phyloP scores from a whole-genome alignment of 2,888 invertebrate species.

The Drosophila borborema region DNA sequence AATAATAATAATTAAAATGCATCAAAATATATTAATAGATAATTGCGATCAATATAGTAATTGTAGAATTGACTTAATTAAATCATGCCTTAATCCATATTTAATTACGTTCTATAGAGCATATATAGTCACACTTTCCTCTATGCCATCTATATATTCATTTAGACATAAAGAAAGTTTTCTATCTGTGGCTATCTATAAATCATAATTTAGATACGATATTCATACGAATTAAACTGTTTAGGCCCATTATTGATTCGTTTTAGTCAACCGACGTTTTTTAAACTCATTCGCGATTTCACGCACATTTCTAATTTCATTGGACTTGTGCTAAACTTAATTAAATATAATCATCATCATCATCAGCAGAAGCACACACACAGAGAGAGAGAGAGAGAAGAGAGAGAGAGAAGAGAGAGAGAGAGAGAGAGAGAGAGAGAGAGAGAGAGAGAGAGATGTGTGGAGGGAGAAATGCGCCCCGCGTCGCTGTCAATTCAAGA shows the following conservation, averaged over 20 bases:
- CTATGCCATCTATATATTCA: not conserved
- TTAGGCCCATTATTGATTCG: conserved; percentile 48
- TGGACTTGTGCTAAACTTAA: conserved; percentile 73
- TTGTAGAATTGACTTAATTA: not conserved
- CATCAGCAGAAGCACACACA: conserved; percentile 18
- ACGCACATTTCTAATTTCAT: conserved; percentile 35
- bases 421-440: not conserved
- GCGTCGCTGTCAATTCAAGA: conserved; percentile 65
- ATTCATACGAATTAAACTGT: not conserved
- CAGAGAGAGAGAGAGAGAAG: not conserved
- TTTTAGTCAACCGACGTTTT: conserved; percentile 35
- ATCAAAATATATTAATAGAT: not conserved
- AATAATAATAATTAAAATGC: not conserved
- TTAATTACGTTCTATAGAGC: not conserved
- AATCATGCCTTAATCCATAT: not conserved
- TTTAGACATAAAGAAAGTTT: not conserved
- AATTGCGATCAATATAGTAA: not conserved
- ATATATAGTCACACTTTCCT: not conserved
- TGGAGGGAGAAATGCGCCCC: conserved; percentile 39
- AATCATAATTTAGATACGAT: conserved; percentile 21
- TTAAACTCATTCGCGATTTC: conserved; percentile 56
- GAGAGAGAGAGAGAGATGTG: not conserved
- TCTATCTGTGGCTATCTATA: not conserved
- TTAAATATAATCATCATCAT: conserved; percentile 64
- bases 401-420: no score